A percentile compares a stretch with the other conserved stretches of the same genome.
phyloP scores from a whole-genome alignment of 2,113 vertebrate species.

The Circaetus gallicus region DNA sequence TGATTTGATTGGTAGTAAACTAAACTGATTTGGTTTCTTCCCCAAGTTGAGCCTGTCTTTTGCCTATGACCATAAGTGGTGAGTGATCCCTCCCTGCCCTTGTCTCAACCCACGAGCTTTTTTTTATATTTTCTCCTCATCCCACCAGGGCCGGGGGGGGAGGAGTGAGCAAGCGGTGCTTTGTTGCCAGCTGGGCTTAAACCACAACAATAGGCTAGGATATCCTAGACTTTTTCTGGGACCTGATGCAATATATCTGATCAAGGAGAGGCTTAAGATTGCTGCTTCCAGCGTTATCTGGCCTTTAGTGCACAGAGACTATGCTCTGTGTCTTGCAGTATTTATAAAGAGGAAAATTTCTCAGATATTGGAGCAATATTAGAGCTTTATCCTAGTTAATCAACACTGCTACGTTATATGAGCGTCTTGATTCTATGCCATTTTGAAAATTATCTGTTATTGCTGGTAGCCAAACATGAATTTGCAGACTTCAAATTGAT shows the following conservation, averaged over 20 bases:
- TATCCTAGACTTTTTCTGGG: not conserved
- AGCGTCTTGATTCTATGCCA: not conserved
- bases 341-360: not conserved
- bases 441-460: not conserved
- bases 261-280: not conserved
- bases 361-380: not conserved
- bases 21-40: too few relatives aligned
- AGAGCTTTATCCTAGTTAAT: not conserved
- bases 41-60: too few relatives aligned
- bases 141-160: too few relatives aligned
- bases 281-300: not conserved
- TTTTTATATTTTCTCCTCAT: too few relatives aligned
- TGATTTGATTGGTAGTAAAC: too few relatives aligned
- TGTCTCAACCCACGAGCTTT: too few relatives aligned
- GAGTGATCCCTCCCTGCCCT: too few relatives aligned
- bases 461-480: not conserved
- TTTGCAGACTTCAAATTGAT: not conserved
- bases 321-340: not conserved
- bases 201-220: too few relatives aligned
- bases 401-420: fast-evolving
- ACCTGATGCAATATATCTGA: not conserved
- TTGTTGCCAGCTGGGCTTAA: too few relatives aligned
- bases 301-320: not conserved
- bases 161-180: too few relatives aligned
- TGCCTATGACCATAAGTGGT: too few relatives aligned